These are phyloP conservation scores for Dinomys branickii DNA, from an alignment of 2,113 vertebrate genomes.

Conservation along the genomic window DNA sequence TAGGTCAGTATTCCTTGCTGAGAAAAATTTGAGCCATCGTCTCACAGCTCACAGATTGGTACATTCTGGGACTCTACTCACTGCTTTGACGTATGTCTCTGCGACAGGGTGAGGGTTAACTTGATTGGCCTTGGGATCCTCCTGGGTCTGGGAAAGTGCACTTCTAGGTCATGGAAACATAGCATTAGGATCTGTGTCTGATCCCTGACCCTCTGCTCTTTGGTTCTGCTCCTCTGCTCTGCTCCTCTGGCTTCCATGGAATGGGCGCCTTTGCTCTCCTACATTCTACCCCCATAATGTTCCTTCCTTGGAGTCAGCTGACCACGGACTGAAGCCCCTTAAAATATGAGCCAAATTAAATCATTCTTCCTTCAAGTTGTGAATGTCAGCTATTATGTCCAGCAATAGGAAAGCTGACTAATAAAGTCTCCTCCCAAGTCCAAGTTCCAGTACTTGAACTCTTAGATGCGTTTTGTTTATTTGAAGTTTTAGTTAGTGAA, in stretches of 20 bases:
- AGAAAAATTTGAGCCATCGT: not conserved
- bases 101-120: not conserved
- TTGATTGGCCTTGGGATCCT: not conserved
- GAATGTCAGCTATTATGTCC: not conserved
- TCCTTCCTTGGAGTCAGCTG: not conserved
- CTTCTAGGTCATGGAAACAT: not conserved
- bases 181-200: not conserved
- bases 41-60: not conserved
- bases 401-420: not conserved
- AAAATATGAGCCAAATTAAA: not conserved
- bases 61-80: not conserved
- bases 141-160: not conserved
- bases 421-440: not conserved
- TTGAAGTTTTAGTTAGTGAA: conserved; percentile 3
- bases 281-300: not conserved
- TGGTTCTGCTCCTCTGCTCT: not conserved
- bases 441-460: not conserved
- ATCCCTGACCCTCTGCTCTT: not conserved
- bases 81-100: not conserved
- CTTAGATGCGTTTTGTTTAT: conserved; percentile 53
- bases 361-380: not conserved
- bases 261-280: not conserved
- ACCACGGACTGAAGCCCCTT: not conserved
- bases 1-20: not conserved
- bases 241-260: not conserved